Evolutionary conservation across 2,888 invertebrate species (phyloP).

Genomic region (Himalopsyche kuldschensis): DNA sequence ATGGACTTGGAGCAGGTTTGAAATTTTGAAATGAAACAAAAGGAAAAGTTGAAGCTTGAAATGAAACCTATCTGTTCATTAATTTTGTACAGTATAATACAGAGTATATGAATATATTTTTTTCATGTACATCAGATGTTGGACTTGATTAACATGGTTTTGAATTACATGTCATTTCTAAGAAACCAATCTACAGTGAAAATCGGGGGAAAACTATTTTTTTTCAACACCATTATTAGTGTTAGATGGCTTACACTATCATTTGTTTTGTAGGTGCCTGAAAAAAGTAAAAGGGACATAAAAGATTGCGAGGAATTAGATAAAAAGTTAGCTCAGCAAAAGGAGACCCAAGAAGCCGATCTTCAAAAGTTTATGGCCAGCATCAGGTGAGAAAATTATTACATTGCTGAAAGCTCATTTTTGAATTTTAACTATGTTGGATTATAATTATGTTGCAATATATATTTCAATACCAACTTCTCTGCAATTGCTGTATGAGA

Average conservation of each 20-base stretch:
- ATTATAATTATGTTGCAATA: not conserved
- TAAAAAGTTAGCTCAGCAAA: constrained; percentile 59
- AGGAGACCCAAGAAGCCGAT: constrained; percentile 61
- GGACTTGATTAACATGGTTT: too few species aligned
- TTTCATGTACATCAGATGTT: too few species aligned
- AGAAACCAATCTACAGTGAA: too few species aligned
- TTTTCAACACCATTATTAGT: not conserved
- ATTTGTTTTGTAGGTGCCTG: constrained; percentile 60
- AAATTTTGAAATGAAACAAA: not conserved
- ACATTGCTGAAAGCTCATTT: too few species aligned
- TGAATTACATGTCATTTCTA: too few species aligned
- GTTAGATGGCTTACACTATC: not conserved
- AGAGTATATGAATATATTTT: too few species aligned
- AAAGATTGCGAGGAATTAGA: constrained; percentile 64
- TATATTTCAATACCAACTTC: not conserved
- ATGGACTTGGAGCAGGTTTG: constrained; percentile 56
- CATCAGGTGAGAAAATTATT: constrained; percentile 53
- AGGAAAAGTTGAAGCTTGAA: too few species aligned
- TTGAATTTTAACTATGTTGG: not conserved
- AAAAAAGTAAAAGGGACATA: constrained; percentile 73
- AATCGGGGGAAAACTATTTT: too few species aligned
- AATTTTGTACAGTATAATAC: too few species aligned
- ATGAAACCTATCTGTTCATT: too few species aligned
- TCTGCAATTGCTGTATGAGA: not conserved
- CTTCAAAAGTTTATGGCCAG: constrained; percentile 62